Conservation (phyloP, 2,797 vertebrate species). For the Melanotaenia boesemani region DNA sequence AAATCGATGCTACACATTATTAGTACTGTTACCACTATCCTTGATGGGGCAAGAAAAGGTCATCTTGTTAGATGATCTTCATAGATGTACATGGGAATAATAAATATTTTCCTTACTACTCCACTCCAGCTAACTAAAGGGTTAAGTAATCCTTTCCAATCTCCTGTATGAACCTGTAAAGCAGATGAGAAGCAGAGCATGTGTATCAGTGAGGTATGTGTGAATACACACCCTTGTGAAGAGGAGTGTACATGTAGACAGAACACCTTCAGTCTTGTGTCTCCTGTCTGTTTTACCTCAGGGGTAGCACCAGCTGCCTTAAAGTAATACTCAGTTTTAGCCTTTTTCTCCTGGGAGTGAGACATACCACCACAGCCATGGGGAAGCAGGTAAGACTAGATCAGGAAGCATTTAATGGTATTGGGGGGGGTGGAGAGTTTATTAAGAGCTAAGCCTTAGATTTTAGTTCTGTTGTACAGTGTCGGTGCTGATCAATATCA, state of each 20-base stretch:
- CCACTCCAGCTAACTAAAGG: slow-evolving; percentile 42
- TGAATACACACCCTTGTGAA: slow-evolving; percentile 68
- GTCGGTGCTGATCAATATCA: slow-evolving; percentile 8
- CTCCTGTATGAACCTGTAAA: slow-evolving; percentile 81
- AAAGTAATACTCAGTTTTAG: slow-evolving; percentile 51
- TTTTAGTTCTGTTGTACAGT: slow-evolving; percentile 14
- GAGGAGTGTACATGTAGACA: slow-evolving; percentile 73
- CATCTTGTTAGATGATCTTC: slow-evolving; percentile 8
- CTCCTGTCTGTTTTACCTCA: slow-evolving; percentile 73
- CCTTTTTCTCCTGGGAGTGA: slow-evolving; percentile 56
- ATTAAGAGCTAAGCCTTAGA: slow-evolving; percentile 28
- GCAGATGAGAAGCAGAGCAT: slow-evolving; percentile 68
- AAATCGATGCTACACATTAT: slow-evolving; percentile 4
- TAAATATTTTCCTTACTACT: slow-evolving; percentile 10
- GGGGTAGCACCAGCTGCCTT: slow-evolving; percentile 65
- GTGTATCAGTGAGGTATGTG: slow-evolving; percentile 73
- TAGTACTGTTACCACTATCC: not conserved
- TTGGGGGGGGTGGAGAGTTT: slow-evolving; percentile 10
- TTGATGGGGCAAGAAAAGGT: not conserved
- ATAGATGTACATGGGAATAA: slow-evolving; percentile 1
- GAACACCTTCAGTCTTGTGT: slow-evolving; percentile 76
- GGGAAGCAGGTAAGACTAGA: slow-evolving; percentile 82
- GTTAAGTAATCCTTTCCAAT: slow-evolving; percentile 59
- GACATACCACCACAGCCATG: slow-evolving; percentile 70
- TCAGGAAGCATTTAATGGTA: slow-evolving; percentile 37